Evolutionary conservation across 1,140 invertebrate genomes (phyloP), one percentile per base, ranked within the genome.

Genomic region (Temnothorax nylanderi): DNA sequence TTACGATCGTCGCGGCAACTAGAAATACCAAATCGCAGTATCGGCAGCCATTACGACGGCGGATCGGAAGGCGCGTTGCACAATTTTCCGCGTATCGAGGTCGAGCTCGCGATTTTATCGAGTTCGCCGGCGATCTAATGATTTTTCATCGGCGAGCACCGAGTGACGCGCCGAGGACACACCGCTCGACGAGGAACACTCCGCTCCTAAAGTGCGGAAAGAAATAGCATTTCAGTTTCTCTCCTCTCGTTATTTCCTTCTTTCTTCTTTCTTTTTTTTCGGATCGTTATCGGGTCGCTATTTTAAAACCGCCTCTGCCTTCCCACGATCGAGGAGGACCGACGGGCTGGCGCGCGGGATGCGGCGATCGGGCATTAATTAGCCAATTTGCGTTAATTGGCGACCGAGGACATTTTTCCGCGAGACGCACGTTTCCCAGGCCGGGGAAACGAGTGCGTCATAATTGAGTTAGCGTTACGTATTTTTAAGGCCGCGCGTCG

Each of bases 371-470:
- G 72, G 90, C 88, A 94, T 94, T 94, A 94, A 95, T 95, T 95
- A 95, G 93, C 93, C 94, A 95, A 95, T 95, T 95, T 93, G 85
- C 92, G 94, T 94, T 95, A 95, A 95, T 95, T 93, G 93, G 78
- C 91, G 91, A 44, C 67, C 93, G 93, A 94, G 94, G 95, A 95
- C 94, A 93, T 94, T 94, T 95, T 95, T 94, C 92, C 91, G 85
- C 62, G 74, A 74, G 82, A 51, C 37, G 69, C 85, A 90, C 86
- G 91, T 95, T 95, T 95, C 94, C 95, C 94, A 94, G 93, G 94
- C 93, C 90, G 89, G 85, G 94, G 91, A 95, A 95, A 95, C 94
- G 91, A 94, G 94, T 94, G 92, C 94, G 93, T 95, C 94, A 95
- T 95, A 95, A 95, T 95, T 95, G 91, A 95, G 93, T 95, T 95